A percentile compares a stretch with the other conserved stretches of the same genome.
Evolutionary conservation across 2,888 invertebrate species (phyloP).

Genomic region (Platypus cylindrus): DNA sequence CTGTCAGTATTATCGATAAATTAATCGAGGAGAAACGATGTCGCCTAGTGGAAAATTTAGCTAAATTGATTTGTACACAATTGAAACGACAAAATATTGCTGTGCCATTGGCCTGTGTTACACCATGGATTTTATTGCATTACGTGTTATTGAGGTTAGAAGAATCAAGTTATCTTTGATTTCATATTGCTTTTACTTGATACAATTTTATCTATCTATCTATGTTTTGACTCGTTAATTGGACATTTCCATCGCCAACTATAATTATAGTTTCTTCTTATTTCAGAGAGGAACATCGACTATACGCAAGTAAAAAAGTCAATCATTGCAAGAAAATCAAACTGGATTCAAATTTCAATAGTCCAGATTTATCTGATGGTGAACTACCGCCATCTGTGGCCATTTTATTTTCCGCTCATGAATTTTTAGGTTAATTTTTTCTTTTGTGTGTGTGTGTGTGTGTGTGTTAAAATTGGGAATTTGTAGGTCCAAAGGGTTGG

Average conservation of each 20-base stretch:
- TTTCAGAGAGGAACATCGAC: constrained; percentile 53
- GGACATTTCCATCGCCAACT: background rate
- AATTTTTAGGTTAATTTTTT: constrained; percentile 55
- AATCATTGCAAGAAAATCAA: constrained; percentile 28
- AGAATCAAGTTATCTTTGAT: no score
- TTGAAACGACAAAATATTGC: constrained; percentile 55
- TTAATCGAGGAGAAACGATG: constrained; percentile 44
- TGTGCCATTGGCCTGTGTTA: constrained; percentile 55
- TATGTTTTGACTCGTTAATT: background rate
- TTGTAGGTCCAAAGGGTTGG: constrained; percentile 50
- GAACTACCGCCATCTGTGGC: constrained; percentile 61
- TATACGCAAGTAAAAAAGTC: constrained; percentile 40
- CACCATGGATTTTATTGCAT: constrained; percentile 77
- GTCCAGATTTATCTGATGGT: constrained; percentile 22
- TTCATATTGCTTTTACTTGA: no score
- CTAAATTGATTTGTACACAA: constrained; percentile 64
- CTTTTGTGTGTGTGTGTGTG: background rate
- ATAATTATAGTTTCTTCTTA: no score
- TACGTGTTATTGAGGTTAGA: constrained; percentile 54
- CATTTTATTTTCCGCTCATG: constrained; percentile 71
- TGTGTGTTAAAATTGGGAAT: background rate
- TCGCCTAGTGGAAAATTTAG: constrained; percentile 43
- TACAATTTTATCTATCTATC: no score
- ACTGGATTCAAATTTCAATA: constrained; percentile 9
- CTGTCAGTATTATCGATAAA: constrained; percentile 37